phyloP scores from a whole-genome alignment of 2,113 vertebrate genomes.

The Cervus canadensis region DNA sequence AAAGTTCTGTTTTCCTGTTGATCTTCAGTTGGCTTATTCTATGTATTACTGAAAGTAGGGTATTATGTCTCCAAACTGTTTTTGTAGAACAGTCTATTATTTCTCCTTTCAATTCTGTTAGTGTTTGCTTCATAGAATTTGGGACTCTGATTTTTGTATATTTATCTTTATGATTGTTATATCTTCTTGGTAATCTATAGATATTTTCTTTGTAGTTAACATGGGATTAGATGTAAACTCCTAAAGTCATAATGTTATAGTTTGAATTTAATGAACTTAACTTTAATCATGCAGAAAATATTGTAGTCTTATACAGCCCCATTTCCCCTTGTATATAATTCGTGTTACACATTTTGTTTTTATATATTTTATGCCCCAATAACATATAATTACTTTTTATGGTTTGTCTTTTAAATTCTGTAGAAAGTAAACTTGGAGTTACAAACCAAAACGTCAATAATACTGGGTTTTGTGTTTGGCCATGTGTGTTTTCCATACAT shows the following conservation, averaged over 20 bases:
- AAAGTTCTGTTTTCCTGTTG: background rate
- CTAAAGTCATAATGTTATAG: background rate
- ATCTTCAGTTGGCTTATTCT: background rate
- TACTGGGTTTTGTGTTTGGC: background rate
- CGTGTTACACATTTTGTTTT: background rate
- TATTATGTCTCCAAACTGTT: background rate
- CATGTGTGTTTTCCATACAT: background rate
- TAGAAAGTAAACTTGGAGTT: background rate
- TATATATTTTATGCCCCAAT: background rate
- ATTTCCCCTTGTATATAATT: background rate
- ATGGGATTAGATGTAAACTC: background rate
- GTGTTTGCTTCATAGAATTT: background rate
- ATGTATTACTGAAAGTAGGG: background rate
- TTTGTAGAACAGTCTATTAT: background rate
- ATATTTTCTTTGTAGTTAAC: background rate
- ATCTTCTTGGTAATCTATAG: background rate
- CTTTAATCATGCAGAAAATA: background rate
- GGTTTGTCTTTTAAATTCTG: background rate
- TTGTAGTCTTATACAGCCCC: background rate
- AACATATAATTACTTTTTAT: background rate
- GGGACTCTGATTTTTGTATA: background rate
- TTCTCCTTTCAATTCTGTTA: background rate
- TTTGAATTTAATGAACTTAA: background rate
- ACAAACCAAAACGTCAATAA: background rate
- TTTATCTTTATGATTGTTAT: background rate